Percentiles rank a stretch among this genome's conserved stretches.
Evolutionary conservation across 2,888 invertebrate species (phyloP).

Genomic region (Neuroscelio doddi): DNA sequence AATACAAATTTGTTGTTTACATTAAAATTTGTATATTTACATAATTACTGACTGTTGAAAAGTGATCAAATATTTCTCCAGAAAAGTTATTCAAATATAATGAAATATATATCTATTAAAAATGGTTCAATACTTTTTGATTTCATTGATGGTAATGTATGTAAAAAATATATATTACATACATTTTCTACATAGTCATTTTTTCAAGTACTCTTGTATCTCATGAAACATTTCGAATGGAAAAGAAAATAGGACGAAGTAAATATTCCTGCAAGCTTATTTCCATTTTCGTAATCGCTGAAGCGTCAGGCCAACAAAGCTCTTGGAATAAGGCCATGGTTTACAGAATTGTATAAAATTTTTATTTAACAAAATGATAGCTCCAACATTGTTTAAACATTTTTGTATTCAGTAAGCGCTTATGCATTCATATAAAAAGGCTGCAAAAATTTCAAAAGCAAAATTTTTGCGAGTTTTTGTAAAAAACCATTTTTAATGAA

Average conservation of each 20-base stretch:
- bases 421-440: background rate
- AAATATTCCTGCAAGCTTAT: slow-evolving; percentile 25
- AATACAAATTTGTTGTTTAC: too few species aligned
- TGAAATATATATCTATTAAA: too few species aligned
- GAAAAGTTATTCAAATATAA: too few species aligned
- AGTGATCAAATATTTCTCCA: too few species aligned
- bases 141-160: background rate
- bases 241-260: slow-evolving; percentile 16
- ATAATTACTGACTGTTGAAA: too few species aligned
- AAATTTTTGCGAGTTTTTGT: too few species aligned
- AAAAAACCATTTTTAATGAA: too few species aligned
- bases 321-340: slow-evolving; percentile 46
- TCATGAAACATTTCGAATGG: background rate
- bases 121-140: too few species aligned
- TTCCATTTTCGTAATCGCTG: slow-evolving; percentile 30
- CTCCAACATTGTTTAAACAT: background rate
- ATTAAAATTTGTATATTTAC: too few species aligned
- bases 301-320: background rate
- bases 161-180: background rate
- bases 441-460: too few species aligned
- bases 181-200: slow-evolving; percentile 4
- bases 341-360: background rate
- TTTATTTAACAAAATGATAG: background rate
- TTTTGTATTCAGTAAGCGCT: slow-evolving; percentile 4
- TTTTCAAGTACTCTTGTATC: background rate